Percentiles rank a stretch among this genome's conserved stretches.
Evolutionary conservation across 2,113 vertebrate species (phyloP).

Genomic region (Gasterosteus nipponicus): DNA sequence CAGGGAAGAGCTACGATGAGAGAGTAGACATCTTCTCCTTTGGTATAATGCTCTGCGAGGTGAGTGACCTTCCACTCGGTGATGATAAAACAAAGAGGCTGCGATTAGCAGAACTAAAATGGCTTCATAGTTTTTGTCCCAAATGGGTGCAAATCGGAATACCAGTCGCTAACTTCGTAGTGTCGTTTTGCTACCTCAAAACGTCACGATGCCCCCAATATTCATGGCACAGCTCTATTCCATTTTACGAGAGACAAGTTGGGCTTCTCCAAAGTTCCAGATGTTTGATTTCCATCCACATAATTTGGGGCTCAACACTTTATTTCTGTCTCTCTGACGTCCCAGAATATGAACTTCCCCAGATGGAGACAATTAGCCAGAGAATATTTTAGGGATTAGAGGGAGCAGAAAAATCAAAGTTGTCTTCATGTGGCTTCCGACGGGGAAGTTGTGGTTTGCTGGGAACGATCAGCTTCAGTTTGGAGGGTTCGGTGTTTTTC

Average conservation of each 20-base stretch:
- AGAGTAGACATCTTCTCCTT: conserved; percentile 98
- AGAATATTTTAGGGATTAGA: conserved; percentile 45
- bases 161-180: neutral
- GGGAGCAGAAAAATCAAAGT: conserved; percentile 40
- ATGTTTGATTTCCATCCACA: conserved; percentile 28
- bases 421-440: conserved; percentile 60
- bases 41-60: conserved; percentile 97
- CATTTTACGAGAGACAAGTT: conserved; percentile 36
- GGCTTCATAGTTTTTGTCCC: neutral
- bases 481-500: conserved; percentile 42
- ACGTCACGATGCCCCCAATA: neutral
- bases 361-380: conserved; percentile 58
- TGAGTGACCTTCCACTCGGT: conserved; percentile 63
- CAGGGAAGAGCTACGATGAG: conserved; percentile 96
- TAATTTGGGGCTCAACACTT: conserved; percentile 40
- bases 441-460: conserved; percentile 41
- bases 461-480: conserved; percentile 31
- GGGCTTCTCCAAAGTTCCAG: conserved; percentile 21
- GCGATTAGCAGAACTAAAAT: neutral
- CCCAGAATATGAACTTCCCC: conserved; percentile 43
- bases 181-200: neutral
- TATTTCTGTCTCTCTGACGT: conserved; percentile 26
- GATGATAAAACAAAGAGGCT: conserved; percentile 1
- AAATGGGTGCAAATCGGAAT: neutral
- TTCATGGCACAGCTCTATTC: neutral